Evolutionary conservation across 1,140 invertebrate species (phyloP).

Genomic region (Aradophagus sp.): DNA sequence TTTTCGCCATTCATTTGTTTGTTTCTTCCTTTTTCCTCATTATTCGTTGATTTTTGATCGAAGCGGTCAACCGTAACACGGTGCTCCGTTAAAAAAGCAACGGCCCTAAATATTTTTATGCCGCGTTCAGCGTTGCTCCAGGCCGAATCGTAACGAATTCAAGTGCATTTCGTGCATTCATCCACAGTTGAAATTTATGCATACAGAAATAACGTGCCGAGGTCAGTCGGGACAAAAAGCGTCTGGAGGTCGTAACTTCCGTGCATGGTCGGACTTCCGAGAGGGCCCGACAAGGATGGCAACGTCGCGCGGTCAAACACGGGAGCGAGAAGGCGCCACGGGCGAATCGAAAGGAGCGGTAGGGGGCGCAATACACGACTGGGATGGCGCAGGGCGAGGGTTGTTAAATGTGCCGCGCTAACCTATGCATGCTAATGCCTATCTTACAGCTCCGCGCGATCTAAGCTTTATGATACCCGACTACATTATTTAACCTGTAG

Average conservation of each 20-base stretch:
- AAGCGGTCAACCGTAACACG: too few species aligned
- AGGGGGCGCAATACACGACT: conserved; percentile 18
- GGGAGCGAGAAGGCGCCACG: conserved; percentile 3
- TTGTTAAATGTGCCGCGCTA: conserved; percentile 65
- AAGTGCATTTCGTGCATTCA: conserved; percentile 51
- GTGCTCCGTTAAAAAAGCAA: too few species aligned
- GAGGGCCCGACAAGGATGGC: conserved; percentile 15
- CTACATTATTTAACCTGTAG: conserved; percentile 61
- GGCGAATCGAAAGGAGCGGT: conserved; percentile 29
- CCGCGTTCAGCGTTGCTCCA: conserved; percentile 6
- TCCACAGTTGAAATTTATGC: conserved; percentile 54
- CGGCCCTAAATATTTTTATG: too few species aligned
- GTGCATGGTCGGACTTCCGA: conserved; percentile 44
- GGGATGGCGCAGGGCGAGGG: conserved; percentile 31
- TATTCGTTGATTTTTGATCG: too few species aligned
- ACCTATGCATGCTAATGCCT: conserved; percentile 70
- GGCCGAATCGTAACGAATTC: conserved; percentile 40
- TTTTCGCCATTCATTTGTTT: conserved; percentile 20
- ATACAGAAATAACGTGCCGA: conserved; percentile 54
- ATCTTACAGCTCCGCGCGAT: conserved; percentile 62
- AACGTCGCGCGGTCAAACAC: neutral
- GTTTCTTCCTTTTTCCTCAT: too few species aligned
- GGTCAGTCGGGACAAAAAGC: conserved; percentile 51
- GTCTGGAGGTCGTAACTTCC: conserved; percentile 51
- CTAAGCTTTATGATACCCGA: conserved; percentile 52